A percentile compares a stretch with the other conserved stretches of the same genome.
These are phyloP conservation scores for Thelaira solivaga DNA, from an alignment of 2,888 invertebrate species.

Conservation along the genomic window DNA sequence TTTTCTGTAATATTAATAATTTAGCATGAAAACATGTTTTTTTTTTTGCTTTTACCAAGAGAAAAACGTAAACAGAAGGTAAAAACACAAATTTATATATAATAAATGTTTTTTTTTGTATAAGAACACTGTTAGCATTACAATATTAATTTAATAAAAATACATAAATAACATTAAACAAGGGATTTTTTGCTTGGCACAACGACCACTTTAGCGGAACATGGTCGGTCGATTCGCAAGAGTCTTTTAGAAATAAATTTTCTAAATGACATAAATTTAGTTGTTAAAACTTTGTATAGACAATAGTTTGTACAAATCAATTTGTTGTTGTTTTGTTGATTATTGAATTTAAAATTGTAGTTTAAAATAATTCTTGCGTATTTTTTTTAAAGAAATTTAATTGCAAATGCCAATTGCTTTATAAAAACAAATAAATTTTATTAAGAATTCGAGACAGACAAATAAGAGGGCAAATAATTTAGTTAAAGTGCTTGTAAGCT, in stretches of 20 bases:
- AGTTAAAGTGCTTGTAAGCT: conserved; percentile 26
- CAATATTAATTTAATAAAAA: conserved; percentile 43
- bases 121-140: conserved; percentile 33
- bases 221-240: background rate
- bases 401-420: conserved; percentile 48
- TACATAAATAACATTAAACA: conserved; percentile 29
- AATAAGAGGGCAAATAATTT: background rate
- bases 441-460: background rate
- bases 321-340: conserved; percentile 23
- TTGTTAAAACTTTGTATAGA: conserved; percentile 37
- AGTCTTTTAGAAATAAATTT: conserved; percentile 15
- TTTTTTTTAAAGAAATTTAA: conserved; percentile 42
- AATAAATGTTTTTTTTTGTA: too few species aligned
- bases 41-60: background rate
- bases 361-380: conserved; percentile 13
- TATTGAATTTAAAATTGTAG: conserved; percentile 45
- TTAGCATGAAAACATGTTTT: conserved; percentile 44
- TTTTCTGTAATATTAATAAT: conserved; percentile 44
- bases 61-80: background rate
- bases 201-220: background rate
- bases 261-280: conserved; percentile 2
- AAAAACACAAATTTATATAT: background rate
- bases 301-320: conserved; percentile 40
- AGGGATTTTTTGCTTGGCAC: conserved; percentile 1
- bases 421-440: conserved; percentile 54